Conservation (phyloP, 2,888 invertebrate species). For the Brachycybe producta region DNA sequence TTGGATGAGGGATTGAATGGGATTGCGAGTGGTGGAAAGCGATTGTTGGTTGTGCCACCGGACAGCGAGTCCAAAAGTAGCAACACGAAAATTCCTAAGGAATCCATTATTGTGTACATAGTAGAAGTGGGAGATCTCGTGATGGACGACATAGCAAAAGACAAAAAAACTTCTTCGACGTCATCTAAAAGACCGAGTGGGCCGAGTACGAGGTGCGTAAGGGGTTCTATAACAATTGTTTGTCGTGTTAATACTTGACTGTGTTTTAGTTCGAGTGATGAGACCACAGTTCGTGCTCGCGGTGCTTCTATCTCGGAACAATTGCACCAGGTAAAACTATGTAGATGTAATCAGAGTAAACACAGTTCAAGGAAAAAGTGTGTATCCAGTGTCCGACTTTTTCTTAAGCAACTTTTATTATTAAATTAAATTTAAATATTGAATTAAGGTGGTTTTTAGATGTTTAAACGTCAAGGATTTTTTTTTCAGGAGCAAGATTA, state of each 20-base stretch:
- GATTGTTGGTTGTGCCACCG: conserved; percentile 11
- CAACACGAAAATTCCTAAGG: not conserved
- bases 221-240: too few species aligned
- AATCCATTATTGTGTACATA: not conserved
- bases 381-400: too few species aligned
- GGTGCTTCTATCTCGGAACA: conserved; percentile 19
- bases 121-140: not conserved
- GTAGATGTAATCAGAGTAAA: not conserved
- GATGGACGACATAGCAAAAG: too few species aligned
- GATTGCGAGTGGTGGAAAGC: conserved; percentile 9
- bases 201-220: too few species aligned
- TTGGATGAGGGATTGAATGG: conserved; percentile 4
- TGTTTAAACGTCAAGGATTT: too few species aligned
- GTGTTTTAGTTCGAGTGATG: conserved; percentile 15
- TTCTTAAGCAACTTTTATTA: too few species aligned
- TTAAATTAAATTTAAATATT: too few species aligned
- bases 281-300: conserved; percentile 15
- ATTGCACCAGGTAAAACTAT: conserved; percentile 12
- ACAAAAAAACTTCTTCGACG: too few species aligned
- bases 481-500: not conserved
- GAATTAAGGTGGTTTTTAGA: too few species aligned
- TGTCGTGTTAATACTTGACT: not conserved
- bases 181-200: too few species aligned
- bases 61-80: not conserved
- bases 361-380: not conserved